A percentile compares a stretch with the other conserved stretches of the same genome.
Conservation (phyloP, 2,797 vertebrate genomes). For the Sebastes cheni region DNA sequence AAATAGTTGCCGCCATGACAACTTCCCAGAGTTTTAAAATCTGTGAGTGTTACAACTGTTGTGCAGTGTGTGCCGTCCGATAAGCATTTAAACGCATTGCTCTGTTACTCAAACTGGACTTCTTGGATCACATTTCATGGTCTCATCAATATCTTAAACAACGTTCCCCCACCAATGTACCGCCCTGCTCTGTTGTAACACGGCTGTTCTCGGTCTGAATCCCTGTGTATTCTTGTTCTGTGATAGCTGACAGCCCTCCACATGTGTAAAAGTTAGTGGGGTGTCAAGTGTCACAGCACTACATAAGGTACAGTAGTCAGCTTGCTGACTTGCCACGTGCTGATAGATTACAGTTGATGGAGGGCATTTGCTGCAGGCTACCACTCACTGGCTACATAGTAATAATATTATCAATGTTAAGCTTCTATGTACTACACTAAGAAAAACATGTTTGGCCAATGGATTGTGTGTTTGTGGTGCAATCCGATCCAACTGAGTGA, state of each 20-base stretch:
- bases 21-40: too few species aligned
- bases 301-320: not conserved
- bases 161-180: not conserved
- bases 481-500: not conserved
- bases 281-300: not conserved
- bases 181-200: not conserved
- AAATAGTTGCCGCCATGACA: not conserved
- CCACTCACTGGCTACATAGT: too few species aligned
- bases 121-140: too few species aligned
- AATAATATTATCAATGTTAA: too few species aligned
- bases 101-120: too few species aligned
- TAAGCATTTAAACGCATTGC: too few species aligned
- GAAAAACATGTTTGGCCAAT: not conserved
- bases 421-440: not conserved
- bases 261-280: not conserved
- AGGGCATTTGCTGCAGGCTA: not conserved
- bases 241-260: not conserved
- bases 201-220: not conserved
- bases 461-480: not conserved
- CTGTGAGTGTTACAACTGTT: too few species aligned
- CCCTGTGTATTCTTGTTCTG: not conserved
- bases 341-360: too few species aligned
- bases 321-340: not conserved
- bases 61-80: too few species aligned
- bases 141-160: too few species aligned